A percentile compares a stretch with the other conserved stretches of the same genome.
These are phyloP conservation scores for Baccha elongata DNA, from an alignment of 2,888 invertebrate species.

Conservation along the genomic window DNA sequence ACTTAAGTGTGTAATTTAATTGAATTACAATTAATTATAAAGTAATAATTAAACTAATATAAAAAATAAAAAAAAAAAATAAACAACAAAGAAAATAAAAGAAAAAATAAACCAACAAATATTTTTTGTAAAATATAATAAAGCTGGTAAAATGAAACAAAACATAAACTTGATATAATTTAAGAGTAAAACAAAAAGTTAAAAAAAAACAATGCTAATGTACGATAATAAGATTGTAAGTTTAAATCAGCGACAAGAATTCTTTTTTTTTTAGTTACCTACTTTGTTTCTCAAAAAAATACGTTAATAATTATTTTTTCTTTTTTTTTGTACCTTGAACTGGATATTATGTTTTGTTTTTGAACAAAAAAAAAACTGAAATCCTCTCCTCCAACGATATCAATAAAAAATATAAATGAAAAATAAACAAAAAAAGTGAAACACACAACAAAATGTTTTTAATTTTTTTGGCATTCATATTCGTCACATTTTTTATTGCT, in stretches of 20 bases:
- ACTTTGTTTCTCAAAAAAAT: conserved; percentile 56
- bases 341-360: conserved; percentile 52
- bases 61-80: conserved; percentile 62
- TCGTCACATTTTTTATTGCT: conserved; percentile 9
- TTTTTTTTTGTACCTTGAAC: conserved; percentile 63
- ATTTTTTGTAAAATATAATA: conserved; percentile 73
- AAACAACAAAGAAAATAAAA: conserved; percentile 67
- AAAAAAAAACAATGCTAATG: conserved; percentile 60
- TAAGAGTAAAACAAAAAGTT: conserved; percentile 39
- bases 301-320: conserved; percentile 45
- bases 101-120: conserved; percentile 71
- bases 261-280: conserved; percentile 51
- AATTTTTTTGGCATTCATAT: conserved; percentile 32
- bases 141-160: conserved; percentile 62
- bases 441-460: conserved; percentile 46
- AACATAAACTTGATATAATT: conserved; percentile 36
- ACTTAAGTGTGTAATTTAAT: conserved; percentile 79
- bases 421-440: conserved; percentile 49
- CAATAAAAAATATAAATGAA: conserved; percentile 40
- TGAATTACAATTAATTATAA: conserved; percentile 68
- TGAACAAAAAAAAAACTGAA: conserved; percentile 23
- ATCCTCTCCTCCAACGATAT: conserved; percentile 67
- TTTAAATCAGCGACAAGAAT: conserved; percentile 46
- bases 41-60: conserved; percentile 64
- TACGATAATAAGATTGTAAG: conserved; percentile 70